These are phyloP conservation scores for Rhinatrema bivittatum DNA, from an alignment of 2,797 vertebrate species.

Conservation along the genomic window DNA sequence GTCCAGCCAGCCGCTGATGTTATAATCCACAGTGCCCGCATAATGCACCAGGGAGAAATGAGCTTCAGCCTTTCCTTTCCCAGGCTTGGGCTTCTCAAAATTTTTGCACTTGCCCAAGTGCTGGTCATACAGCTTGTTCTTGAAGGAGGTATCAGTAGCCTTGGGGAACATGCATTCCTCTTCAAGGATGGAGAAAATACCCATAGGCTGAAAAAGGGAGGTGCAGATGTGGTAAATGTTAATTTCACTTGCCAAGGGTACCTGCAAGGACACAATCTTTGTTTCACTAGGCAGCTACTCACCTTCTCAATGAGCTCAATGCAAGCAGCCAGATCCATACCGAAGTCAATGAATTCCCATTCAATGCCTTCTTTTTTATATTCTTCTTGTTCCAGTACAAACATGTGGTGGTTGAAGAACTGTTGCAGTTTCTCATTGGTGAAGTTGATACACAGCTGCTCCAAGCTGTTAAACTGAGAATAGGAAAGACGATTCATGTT, in stretches of 20 bases:
- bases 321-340: conserved; percentile 56
- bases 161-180: conserved; percentile 70
- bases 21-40: conserved; percentile 75
- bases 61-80: conserved; percentile 65
- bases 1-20: conserved; percentile 67
- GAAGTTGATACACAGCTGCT: conserved; percentile 33
- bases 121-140: conserved; percentile 71
- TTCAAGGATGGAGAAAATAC: conserved; percentile 70
- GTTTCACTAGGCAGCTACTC: no score
- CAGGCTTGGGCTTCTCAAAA: conserved; percentile 63
- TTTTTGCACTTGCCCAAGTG: conserved; percentile 69
- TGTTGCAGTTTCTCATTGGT: conserved; percentile 43
- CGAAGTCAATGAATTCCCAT: conserved; percentile 67
- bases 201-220: conserved; percentile 51
- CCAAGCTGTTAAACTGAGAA: conserved; percentile 24
- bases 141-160: conserved; percentile 68
- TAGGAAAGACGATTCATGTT: no score
- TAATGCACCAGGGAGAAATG: conserved; percentile 71
- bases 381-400: conserved; percentile 65
- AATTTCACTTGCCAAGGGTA: no score
- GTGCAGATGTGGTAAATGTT: no score
- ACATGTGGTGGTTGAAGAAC: conserved; percentile 72
- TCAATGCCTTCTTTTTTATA: conserved; percentile 66
- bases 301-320: conserved; percentile 44
- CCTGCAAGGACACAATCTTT: no score